Conservation (phyloP, 2,113 vertebrate genomes). For the Corythoichthys haematopterus region DNA sequence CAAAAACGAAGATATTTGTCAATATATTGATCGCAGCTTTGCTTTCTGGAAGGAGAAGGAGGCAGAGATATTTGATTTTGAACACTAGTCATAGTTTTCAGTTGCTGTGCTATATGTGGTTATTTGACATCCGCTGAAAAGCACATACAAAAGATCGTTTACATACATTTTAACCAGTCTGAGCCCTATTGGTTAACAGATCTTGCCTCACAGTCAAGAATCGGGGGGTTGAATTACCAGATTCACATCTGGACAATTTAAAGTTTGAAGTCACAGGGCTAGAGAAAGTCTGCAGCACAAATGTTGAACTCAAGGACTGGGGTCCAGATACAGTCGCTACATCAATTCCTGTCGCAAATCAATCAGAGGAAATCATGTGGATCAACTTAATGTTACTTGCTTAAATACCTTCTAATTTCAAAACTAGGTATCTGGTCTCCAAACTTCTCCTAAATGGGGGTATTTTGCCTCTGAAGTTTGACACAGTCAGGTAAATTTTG, state of each 20-base stretch:
- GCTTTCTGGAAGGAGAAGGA: constrained; percentile 98
- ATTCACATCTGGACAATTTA: not conserved
- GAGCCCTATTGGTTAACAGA: not conserved
- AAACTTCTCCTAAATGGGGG: no score
- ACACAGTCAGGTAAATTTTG: no score
- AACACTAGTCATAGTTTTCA: constrained; percentile 40
- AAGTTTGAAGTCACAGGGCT: not conserved
- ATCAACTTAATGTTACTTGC: no score
- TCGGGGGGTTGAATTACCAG: not conserved
- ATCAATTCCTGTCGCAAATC: no score
- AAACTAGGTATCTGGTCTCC: no score
- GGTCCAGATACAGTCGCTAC: no score
- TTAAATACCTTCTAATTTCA: no score
- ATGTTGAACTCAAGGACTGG: no score
- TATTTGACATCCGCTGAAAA: not conserved
- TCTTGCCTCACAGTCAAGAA: not conserved
- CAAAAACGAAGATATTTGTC: constrained; percentile 81
- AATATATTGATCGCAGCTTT: constrained; percentile 90
- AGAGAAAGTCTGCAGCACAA: no score
- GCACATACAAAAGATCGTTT: not conserved
- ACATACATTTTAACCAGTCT: not conserved
- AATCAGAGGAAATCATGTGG: no score
- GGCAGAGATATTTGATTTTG: constrained; percentile 84
- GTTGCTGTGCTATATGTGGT: constrained; percentile 12
- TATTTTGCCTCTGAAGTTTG: no score